phyloP scores from a whole-genome alignment of 2,888 invertebrate species.

The Rhamphomyia laevipes region DNA sequence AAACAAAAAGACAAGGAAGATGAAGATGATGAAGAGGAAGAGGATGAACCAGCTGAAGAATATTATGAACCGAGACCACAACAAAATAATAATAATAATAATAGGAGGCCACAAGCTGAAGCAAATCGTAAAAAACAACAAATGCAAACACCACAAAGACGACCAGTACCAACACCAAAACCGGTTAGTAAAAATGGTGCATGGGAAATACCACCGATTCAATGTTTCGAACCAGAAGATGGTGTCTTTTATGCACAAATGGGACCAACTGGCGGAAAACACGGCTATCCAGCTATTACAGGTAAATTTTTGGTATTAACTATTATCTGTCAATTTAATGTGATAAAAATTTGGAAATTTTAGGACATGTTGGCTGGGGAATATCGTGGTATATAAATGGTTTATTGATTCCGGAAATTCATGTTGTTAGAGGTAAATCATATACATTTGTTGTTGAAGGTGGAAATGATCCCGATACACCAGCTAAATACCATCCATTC shows the following conservation, averaged over 20 bases:
- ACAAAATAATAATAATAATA: constrained; percentile 18
- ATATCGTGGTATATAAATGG: constrained; percentile 93
- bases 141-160: constrained; percentile 14
- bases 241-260: constrained; percentile 87
- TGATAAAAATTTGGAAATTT: constrained; percentile 12
- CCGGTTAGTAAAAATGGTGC: constrained; percentile 48
- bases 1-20: constrained; percentile 21
- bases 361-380: constrained; percentile 89
- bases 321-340: too few species aligned
- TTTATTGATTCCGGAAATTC: constrained; percentile 79
- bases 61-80: constrained; percentile 8
- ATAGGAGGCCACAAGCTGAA: constrained; percentile 9
- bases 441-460: constrained; percentile 86
- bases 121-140: not conserved
- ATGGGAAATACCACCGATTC: constrained; percentile 83
- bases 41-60: constrained; percentile 12
- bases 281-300: constrained; percentile 80
- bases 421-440: constrained; percentile 72
- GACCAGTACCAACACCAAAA: constrained; percentile 47
- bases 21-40: constrained; percentile 19
- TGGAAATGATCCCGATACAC: constrained; percentile 62
- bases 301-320: constrained; percentile 40
- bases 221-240: constrained; percentile 82
- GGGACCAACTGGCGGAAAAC: constrained; percentile 84
- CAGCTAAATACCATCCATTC: constrained; percentile 84